Conservation (phyloP, 2,888 invertebrate genomes). For the Heliconius charithonia region DNA sequence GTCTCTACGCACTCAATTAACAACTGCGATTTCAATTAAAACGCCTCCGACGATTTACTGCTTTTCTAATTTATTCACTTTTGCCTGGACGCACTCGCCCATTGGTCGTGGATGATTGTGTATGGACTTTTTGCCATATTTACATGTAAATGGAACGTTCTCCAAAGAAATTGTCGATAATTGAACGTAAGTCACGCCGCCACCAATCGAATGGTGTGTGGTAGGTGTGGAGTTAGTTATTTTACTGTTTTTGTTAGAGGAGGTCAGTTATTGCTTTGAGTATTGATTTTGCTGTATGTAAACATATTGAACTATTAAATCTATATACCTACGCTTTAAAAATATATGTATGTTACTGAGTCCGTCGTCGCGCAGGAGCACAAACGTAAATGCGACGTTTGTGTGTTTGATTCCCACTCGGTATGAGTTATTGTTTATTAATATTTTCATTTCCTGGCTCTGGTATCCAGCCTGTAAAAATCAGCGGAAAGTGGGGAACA, state of each 20-base stretch:
- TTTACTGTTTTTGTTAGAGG: background rate
- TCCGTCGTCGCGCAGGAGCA: no score
- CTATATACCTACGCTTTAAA: background rate
- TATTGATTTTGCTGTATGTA: background rate
- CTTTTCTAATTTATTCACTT: constrained; percentile 75
- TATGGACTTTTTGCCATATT: constrained; percentile 44
- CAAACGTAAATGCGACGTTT: no score
- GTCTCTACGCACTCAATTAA: constrained; percentile 73
- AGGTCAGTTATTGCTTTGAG: background rate
- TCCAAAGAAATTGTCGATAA: constrained; percentile 33
- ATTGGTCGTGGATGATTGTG: constrained; percentile 46
- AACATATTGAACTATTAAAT: background rate
- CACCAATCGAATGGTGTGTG: constrained; percentile 3
- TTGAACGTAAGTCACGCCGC: constrained; percentile 21
- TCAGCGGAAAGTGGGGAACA: no score
- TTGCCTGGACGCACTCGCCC: constrained; percentile 57
- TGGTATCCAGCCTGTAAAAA: no score
- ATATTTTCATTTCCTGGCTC: no score
- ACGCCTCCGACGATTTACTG: constrained; percentile 74
- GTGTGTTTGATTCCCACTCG: no score
- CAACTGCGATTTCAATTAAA: constrained; percentile 80
- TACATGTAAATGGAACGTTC: constrained; percentile 39
- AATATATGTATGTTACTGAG: background rate
- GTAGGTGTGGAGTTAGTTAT: background rate
- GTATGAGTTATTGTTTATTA: no score